Conservation (phyloP, 2,888 invertebrate genomes). For the Cephonodes hylas region DNA sequence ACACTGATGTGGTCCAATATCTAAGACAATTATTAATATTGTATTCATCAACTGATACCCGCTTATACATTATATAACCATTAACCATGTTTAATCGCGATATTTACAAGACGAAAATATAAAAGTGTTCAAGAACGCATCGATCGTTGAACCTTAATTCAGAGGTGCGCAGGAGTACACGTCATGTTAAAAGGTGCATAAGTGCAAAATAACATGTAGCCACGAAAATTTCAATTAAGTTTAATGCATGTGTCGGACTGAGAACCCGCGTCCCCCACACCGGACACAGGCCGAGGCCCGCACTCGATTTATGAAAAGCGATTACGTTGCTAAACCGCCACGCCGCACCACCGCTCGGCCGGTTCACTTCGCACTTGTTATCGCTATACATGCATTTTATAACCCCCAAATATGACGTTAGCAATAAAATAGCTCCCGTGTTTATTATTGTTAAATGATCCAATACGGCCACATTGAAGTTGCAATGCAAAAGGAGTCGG, state of each 20-base stretch:
- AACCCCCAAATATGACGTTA: slow-evolving; percentile 50
- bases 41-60: no score
- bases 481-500: background rate
- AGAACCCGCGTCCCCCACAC: slow-evolving; percentile 25
- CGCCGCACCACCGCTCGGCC: slow-evolving; percentile 16
- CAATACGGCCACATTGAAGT: background rate
- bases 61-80: background rate
- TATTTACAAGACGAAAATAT: background rate
- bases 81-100: background rate
- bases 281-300: slow-evolving; percentile 28
- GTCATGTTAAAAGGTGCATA: slow-evolving; percentile 26
- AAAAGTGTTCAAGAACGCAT: background rate
- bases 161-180: background rate
- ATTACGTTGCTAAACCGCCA: slow-evolving; percentile 55
- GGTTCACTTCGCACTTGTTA: slow-evolving; percentile 58
- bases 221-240: slow-evolving; percentile 75
- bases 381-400: slow-evolving; percentile 52
- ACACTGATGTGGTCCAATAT: no score
- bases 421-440: slow-evolving; percentile 21
- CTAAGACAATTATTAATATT: no score
- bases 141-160: slow-evolving; percentile 3
- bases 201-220: slow-evolving; percentile 69
- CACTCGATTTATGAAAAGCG: slow-evolving; percentile 63
- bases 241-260: slow-evolving; percentile 62
- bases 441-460: background rate